Conservation (phyloP, 1,140 invertebrate species). For the Diuraphis noxia region DNA sequence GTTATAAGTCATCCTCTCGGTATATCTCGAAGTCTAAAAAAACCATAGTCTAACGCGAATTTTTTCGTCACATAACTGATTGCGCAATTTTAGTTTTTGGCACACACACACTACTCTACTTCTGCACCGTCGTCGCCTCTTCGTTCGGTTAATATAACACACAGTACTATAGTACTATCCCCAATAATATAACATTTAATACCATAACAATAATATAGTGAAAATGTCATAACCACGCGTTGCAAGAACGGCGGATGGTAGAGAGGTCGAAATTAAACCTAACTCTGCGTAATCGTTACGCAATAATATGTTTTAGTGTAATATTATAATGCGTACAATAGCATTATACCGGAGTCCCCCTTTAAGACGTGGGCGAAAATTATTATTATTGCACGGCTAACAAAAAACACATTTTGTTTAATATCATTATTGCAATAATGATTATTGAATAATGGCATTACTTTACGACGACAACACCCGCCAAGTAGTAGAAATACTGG, state of each 20-base stretch:
- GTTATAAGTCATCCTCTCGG: neutral
- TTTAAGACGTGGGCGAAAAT: neutral
- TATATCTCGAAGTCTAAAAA: neutral
- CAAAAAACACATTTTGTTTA: neutral
- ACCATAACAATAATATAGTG: neutral
- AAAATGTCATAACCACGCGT: neutral
- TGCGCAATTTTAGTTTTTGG: neutral
- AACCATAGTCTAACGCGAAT: neutral
- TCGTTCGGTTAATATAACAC: neutral
- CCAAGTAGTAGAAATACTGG: neutral
- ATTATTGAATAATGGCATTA: neutral
- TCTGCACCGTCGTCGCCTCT: neutral
- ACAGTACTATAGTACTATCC: neutral
- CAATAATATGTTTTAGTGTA: neutral
- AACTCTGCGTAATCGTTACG: neutral
- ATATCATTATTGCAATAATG: neutral
- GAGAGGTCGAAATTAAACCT: neutral
- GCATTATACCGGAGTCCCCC: neutral
- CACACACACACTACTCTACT: neutral
- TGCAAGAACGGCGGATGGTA: neutral
- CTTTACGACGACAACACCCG: neutral
- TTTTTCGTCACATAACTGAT: neutral
- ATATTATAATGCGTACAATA: neutral
- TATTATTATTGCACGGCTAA: neutral
- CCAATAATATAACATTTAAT: neutral